phyloP scores from a whole-genome alignment of 2,797 vertebrate genomes.

The Onychomys arenicola region DNA sequence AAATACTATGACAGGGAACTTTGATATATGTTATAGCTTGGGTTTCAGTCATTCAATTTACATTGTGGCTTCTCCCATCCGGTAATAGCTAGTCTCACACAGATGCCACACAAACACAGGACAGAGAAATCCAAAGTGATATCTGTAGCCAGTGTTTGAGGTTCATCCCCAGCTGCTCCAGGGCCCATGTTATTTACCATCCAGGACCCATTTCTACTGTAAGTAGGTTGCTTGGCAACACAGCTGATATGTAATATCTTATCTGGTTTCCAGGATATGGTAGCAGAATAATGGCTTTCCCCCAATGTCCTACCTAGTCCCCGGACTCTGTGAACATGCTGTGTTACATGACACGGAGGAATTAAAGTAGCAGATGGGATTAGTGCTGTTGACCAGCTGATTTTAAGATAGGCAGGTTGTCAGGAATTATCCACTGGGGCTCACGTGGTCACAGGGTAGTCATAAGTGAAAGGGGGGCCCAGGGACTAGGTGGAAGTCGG shows the following conservation, averaged over 20 bases:
- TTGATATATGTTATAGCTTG: neutral
- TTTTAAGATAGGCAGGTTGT: neutral
- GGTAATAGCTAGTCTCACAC: neutral
- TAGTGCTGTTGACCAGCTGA: neutral
- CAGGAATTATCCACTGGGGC: neutral
- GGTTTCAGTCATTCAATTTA: neutral
- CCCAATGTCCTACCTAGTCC: neutral
- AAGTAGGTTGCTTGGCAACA: neutral
- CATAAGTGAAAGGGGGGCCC: neutral
- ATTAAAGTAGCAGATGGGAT: neutral
- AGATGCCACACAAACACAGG: neutral
- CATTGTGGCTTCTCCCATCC: neutral
- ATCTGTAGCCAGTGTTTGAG: neutral
- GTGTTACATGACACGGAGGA: neutral
- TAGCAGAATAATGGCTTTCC: neutral
- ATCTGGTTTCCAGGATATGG: neutral
- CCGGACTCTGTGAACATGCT: neutral
- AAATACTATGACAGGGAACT: slow-evolving; percentile 12
- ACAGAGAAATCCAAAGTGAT: neutral
- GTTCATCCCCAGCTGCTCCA: neutral
- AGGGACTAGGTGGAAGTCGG: neutral
- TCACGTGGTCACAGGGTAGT: neutral
- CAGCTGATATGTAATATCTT: neutral
- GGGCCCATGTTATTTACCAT: neutral
- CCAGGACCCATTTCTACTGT: neutral